Percentiles rank a stretch among this genome's conserved stretches.
These are phyloP conservation scores for Crepidodera aurea DNA, from an alignment of 2,888 invertebrate genomes.

Conservation along the genomic window DNA sequence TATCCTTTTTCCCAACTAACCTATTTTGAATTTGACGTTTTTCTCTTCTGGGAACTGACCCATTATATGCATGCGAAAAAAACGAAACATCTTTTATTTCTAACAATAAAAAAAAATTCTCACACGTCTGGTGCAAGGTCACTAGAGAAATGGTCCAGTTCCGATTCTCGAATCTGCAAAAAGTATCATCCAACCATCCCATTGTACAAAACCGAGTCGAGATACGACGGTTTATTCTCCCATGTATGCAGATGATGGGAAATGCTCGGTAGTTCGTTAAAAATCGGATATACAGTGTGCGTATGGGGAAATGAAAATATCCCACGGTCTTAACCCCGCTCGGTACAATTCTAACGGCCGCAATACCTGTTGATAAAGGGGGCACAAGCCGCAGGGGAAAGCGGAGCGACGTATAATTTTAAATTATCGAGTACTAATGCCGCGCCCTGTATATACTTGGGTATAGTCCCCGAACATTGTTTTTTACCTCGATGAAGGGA, in stretches of 20 bases:
- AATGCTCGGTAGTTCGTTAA: constrained; percentile 47
- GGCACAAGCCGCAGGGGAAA: constrained; percentile 41
- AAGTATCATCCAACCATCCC: not conserved
- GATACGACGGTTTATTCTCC: constrained; percentile 47
- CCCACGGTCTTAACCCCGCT: constrained; percentile 54
- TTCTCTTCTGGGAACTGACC: too few relatives aligned
- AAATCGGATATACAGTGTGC: constrained; percentile 34
- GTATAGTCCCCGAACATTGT: too few relatives aligned
- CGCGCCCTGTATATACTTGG: too few relatives aligned
- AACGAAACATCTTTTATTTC: too few relatives aligned
- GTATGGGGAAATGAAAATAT: constrained; percentile 47
- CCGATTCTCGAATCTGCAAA: not conserved
- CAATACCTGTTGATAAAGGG: constrained; percentile 48
- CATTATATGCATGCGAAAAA: too few relatives aligned
- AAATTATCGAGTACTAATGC: too few relatives aligned
- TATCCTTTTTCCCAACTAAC: too few relatives aligned
- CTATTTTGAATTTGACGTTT: too few relatives aligned
- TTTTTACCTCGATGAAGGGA: too few relatives aligned
- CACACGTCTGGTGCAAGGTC: constrained; percentile 1
- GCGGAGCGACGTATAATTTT: too few relatives aligned
- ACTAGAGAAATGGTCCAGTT: not conserved
- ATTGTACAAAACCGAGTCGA: constrained; percentile 7
- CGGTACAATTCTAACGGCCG: constrained; percentile 51
- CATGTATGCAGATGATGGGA: constrained; percentile 52
- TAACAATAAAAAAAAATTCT: constrained; percentile 1